phyloP scores from a whole-genome alignment of 2,888 invertebrate species.

The Spicauda simplicius region DNA sequence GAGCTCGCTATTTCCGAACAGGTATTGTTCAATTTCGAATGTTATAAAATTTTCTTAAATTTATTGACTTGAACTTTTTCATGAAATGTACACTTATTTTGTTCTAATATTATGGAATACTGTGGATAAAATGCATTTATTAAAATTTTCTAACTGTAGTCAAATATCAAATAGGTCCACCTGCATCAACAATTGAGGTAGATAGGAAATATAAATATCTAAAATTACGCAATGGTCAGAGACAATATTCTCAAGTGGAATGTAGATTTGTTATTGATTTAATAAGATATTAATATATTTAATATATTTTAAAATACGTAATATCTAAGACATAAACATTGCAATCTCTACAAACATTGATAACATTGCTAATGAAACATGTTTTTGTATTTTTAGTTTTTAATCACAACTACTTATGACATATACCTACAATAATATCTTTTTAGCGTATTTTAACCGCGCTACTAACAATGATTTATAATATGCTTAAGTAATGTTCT shows the following conservation, averaged over 20 bases:
- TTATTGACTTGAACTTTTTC: neutral
- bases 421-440: too few species aligned
- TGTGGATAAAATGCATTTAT: neutral
- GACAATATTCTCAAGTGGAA: neutral
- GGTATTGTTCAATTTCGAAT: neutral
- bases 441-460: too few species aligned
- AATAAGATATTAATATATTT: neutral
- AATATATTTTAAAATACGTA: too few species aligned
- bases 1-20: too few species aligned
- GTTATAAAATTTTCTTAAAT: neutral
- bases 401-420: too few species aligned
- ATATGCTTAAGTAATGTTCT: too few species aligned
- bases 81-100: neutral
- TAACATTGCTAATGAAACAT: too few species aligned
- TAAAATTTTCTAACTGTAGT: neutral
- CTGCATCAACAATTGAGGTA: slow-evolving; percentile 22
- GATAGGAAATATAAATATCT: slow-evolving; percentile 9
- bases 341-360: too few species aligned
- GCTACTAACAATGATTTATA: too few species aligned
- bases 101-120: neutral
- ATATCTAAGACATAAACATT: too few species aligned
- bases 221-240: neutral
- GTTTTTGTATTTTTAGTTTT: too few species aligned
- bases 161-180: slow-evolving; percentile 7
- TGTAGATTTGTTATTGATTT: neutral